Percentiles rank a stretch among this genome's conserved stretches.
Conservation (phyloP, 2,797 vertebrate genomes). For the Hyperoplus lanceolatus region DNA sequence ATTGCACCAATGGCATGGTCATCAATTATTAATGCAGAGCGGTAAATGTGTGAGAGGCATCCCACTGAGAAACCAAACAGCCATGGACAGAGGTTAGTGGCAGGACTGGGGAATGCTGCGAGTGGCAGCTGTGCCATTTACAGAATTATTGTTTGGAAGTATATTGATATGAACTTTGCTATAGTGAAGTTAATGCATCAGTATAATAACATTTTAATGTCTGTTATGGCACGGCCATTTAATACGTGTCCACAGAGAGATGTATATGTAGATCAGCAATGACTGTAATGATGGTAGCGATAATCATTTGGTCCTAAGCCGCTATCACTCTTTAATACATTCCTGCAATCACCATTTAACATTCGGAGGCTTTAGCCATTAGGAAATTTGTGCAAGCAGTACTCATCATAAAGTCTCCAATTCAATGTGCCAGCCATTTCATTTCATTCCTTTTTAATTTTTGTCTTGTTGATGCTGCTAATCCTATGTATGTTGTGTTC, state of each 20-base stretch:
- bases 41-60: constrained; percentile 73
- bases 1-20: constrained; percentile 67
- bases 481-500: constrained; percentile 61
- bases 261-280: constrained; percentile 80
- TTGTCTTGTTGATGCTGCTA: constrained; percentile 63
- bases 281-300: constrained; percentile 84
- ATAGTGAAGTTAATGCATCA: constrained; percentile 79
- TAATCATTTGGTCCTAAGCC: constrained; percentile 81
- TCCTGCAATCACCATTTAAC: constrained; percentile 81
- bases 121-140: constrained; percentile 71
- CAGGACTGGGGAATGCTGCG: constrained; percentile 49
- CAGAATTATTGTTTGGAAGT: constrained; percentile 70
- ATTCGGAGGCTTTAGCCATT: constrained; percentile 88
- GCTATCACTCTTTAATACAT: constrained; percentile 79
- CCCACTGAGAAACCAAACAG: constrained; percentile 69
- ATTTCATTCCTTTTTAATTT: constrained; percentile 79
- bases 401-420: constrained; percentile 82
- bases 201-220: constrained; percentile 87
- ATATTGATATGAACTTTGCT: constrained; percentile 77
- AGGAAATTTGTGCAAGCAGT: constrained; percentile 83
- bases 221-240: constrained; percentile 79
- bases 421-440: constrained; percentile 84
- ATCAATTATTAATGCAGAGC: constrained; percentile 78
- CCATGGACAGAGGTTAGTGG: constrained; percentile 60
- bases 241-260: constrained; percentile 79